A percentile compares a stretch with the other conserved stretches of the same genome.
phyloP scores from a whole-genome alignment of 2,797 vertebrate genomes.

The Rhinichthys osculus region DNA sequence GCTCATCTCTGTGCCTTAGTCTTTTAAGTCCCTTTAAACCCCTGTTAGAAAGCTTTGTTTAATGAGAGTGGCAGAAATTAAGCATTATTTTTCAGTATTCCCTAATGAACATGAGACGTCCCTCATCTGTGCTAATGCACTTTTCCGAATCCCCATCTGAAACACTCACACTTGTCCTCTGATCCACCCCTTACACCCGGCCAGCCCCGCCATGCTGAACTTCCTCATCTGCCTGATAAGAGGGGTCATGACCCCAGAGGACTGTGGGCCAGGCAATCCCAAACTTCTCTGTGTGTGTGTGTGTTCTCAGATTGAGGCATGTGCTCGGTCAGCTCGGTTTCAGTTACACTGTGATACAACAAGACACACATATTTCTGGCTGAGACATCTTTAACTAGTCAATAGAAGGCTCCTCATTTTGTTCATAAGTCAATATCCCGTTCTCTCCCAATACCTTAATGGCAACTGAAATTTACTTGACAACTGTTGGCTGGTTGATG shows the following conservation, averaged over 20 bases:
- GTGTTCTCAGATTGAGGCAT: slow-evolving; percentile 23
- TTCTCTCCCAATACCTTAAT: not conserved
- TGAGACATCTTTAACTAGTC: not conserved
- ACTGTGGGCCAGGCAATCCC: not conserved
- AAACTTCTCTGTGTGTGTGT: slow-evolving; percentile 6
- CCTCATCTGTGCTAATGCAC: slow-evolving; percentile 12
- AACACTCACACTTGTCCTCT: slow-evolving; percentile 22
- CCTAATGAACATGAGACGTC: not conserved
- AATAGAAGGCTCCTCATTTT: not conserved
- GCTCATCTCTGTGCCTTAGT: slow-evolving; percentile 6
- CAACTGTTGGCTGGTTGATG: not conserved
- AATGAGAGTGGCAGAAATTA: slow-evolving; percentile 25
- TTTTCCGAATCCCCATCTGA: not conserved
- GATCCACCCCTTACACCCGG: slow-evolving; percentile 4
- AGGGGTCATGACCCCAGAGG: not conserved
- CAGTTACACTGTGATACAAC: not conserved
- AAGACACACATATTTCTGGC: not conserved
- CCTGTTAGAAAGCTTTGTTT: slow-evolving; percentile 38
- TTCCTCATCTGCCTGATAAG: slow-evolving; percentile 21
- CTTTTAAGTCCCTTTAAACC: slow-evolving; percentile 31
- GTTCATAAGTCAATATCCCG: not conserved
- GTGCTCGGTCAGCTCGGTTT: not conserved
- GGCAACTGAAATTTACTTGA: not conserved
- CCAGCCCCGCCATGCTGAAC: not conserved
- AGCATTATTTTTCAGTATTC: not conserved